Evolutionary conservation across 2,797 vertebrate genomes (phyloP).

Genomic region (Galaxias olidus): DNA sequence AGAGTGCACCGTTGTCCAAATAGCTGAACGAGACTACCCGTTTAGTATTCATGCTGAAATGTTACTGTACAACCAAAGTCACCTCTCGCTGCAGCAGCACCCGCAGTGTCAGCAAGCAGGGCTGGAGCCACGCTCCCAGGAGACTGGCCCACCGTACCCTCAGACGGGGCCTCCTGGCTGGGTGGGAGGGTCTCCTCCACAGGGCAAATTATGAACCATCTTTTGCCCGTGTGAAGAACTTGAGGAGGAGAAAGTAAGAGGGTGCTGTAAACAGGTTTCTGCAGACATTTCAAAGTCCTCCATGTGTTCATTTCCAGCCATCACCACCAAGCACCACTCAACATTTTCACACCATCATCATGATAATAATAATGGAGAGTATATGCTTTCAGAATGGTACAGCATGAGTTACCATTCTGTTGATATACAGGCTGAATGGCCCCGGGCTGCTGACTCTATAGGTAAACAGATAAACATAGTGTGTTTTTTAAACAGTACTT

Average conservation of each 20-base stretch:
- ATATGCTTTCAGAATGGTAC: neutral
- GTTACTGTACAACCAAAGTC: slow-evolving; percentile 29
- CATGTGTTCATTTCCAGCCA: neutral
- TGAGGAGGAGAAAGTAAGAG: too few species aligned
- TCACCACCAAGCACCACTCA: neutral
- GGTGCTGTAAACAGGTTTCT: neutral
- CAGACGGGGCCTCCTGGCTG: slow-evolving; percentile 78
- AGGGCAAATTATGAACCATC: slow-evolving; percentile 98
- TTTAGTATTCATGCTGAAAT: slow-evolving; percentile 17
- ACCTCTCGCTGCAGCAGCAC: slow-evolving; percentile 72
- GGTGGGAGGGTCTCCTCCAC: slow-evolving; percentile 86
- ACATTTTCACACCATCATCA: too few species aligned
- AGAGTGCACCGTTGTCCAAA: slow-evolving; percentile 17
- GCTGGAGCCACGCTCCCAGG: slow-evolving; percentile 61
- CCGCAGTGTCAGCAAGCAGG: slow-evolving; percentile 65
- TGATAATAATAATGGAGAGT: too few species aligned
- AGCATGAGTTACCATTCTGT: slow-evolving; percentile 86
- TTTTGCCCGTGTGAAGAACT: slow-evolving; percentile 96
- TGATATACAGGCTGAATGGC: slow-evolving; percentile 87
- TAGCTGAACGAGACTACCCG: neutral
- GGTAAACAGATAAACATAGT: slow-evolving; percentile 25
- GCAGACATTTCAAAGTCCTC: neutral
- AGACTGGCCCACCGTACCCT: slow-evolving; percentile 59
- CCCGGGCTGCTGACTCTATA: slow-evolving; percentile 74
- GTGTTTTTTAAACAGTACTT: too few species aligned